phyloP scores from a whole-genome alignment of 2,888 invertebrate species.

The Neoaliturus tenellus region DNA sequence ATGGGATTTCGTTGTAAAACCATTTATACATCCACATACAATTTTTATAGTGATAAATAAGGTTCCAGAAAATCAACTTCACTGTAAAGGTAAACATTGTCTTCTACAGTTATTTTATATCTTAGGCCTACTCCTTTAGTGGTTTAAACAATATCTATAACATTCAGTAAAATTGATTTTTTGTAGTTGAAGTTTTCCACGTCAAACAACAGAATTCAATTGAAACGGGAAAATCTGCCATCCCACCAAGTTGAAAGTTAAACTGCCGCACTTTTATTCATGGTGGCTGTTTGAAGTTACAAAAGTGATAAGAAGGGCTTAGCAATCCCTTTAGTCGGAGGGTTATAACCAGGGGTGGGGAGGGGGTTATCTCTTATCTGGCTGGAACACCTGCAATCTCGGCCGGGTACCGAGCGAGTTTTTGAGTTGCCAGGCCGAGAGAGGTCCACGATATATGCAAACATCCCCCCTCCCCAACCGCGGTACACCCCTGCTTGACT shows the following conservation, averaged over 20 bases:
- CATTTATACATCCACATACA: too few species aligned
- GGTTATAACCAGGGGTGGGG: not conserved
- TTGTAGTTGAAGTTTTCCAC: too few species aligned
- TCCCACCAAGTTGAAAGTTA: constrained; percentile 8
- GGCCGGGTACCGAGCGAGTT: constrained; percentile 28
- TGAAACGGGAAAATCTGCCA: constrained; percentile 7
- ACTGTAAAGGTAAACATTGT: too few species aligned
- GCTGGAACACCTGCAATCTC: constrained; percentile 41
- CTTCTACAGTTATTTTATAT: too few species aligned
- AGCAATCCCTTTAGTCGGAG: not conserved
- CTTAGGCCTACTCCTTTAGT: too few species aligned
- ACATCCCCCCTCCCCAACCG: not conserved
- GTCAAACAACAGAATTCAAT: not conserved
- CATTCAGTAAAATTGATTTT: too few species aligned
- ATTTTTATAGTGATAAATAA: too few species aligned
- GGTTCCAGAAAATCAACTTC: too few species aligned
- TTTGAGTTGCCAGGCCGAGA: not conserved
- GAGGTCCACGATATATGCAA: constrained; percentile 44
- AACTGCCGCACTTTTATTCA: constrained; percentile 32
- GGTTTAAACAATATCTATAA: too few species aligned
- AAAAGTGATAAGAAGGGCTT: constrained; percentile 50
- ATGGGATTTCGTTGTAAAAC: too few species aligned
- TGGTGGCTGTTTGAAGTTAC: constrained; percentile 18
- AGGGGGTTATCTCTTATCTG: constrained; percentile 37
- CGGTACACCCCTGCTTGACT: not conserved